Percentiles rank a stretch among this genome's conserved stretches.
Evolutionary conservation across 2,113 vertebrate genomes (phyloP).

Genomic region (Oryzias celebensis): DNA sequence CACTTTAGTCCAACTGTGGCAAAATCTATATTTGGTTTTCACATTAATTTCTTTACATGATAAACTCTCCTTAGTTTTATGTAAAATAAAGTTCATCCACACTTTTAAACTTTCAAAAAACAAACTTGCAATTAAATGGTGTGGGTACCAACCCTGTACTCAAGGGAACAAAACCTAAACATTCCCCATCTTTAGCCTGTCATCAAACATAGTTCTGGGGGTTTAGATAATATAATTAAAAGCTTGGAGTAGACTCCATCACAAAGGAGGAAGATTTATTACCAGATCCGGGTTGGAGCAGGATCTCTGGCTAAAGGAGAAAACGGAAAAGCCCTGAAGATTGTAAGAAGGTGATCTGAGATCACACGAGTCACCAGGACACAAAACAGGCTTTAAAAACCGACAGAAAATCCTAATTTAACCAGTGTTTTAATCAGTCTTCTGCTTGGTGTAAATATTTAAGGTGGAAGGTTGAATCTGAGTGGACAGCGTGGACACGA

Average conservation of each 20-base stretch:
- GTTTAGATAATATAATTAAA: slow-evolving; percentile 17
- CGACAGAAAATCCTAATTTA: background rate
- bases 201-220: background rate
- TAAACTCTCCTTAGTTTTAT: too few relatives aligned
- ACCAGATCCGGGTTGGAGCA: slow-evolving; percentile 31
- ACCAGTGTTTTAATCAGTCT: background rate
- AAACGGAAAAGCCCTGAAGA: slow-evolving; percentile 28
- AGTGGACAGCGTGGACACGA: too few relatives aligned
- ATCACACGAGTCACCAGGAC: slow-evolving; percentile 62
- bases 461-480: too few relatives aligned
- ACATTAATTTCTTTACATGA: too few relatives aligned
- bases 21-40: too few relatives aligned
- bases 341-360: slow-evolving; percentile 44
- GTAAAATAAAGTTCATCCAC: too few relatives aligned
- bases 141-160: too few relatives aligned
- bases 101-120: too few relatives aligned
- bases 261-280: slow-evolving; percentile 22
- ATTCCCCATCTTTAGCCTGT: too few relatives aligned
- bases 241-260: slow-evolving; percentile 13
- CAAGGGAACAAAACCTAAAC: too few relatives aligned
- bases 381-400: slow-evolving; percentile 32
- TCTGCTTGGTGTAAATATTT: background rate
- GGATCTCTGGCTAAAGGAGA: slow-evolving; percentile 29
- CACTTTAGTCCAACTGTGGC: too few relatives aligned
- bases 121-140: too few relatives aligned